These are phyloP conservation scores for Echinops telfairi DNA, from an alignment of 2,113 vertebrate genomes.

Conservation along the genomic window DNA sequence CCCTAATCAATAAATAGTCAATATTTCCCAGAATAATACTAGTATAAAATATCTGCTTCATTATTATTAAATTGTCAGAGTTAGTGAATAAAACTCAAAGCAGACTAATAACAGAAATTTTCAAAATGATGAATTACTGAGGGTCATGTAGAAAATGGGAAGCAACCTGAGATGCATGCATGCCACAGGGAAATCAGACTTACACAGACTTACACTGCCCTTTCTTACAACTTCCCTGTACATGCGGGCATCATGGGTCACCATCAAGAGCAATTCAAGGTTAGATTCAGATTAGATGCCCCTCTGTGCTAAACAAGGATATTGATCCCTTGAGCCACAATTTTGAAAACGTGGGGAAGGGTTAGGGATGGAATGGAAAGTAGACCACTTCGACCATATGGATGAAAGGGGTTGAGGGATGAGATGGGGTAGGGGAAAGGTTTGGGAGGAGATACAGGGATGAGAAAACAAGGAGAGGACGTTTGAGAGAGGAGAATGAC, in stretches of 20 bases:
- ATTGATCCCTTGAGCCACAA: neutral
- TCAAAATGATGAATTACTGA: neutral
- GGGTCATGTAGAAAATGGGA: neutral
- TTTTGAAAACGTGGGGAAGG: neutral
- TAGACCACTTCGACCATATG: too few species aligned
- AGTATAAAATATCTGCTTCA: neutral
- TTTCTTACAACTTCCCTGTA: neutral
- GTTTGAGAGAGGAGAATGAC: neutral
- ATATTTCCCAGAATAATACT: neutral
- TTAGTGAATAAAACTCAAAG: neutral
- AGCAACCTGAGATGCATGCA: neutral
- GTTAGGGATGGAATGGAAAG: neutral
- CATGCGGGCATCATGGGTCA: neutral
- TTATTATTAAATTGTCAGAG: neutral
- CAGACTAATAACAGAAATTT: neutral
- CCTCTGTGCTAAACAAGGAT: neutral
- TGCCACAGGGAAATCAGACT: neutral
- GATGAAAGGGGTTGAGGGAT: neutral
- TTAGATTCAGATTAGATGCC: too few species aligned
- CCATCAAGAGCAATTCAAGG: neutral
- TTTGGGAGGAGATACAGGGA: neutral
- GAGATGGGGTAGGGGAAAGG: neutral
- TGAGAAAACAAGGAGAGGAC: too few species aligned
- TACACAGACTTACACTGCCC: neutral
- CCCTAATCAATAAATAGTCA: neutral